A percentile compares a stretch with the other conserved stretches of the same genome.
These are phyloP conservation scores for Lates calcarifer DNA, from an alignment of 2,113 vertebrate genomes.

Conservation along the genomic window DNA sequence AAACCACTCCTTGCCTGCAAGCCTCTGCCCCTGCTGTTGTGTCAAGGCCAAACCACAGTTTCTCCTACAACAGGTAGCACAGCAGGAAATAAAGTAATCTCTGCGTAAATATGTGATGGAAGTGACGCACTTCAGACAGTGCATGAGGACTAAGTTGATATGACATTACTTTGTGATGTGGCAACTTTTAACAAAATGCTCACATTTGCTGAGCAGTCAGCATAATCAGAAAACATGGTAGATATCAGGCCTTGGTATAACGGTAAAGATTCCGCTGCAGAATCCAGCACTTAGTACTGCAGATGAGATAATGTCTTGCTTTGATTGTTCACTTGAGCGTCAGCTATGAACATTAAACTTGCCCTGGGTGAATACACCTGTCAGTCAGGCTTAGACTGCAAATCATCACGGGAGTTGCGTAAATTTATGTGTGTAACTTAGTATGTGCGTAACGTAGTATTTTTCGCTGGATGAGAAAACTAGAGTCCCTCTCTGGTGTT, in stretches of 20 bases:
- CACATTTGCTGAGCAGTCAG: background rate
- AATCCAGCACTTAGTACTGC: background rate
- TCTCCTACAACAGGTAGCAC: background rate
- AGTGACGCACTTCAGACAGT: background rate
- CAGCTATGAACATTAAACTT: background rate
- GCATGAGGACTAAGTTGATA: background rate
- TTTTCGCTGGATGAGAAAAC: background rate
- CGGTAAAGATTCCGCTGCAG: background rate
- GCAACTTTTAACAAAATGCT: background rate
- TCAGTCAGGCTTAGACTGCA: background rate
- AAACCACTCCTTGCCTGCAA: conserved; percentile 45
- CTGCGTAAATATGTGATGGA: background rate
- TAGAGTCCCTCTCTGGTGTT: background rate
- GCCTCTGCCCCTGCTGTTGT: background rate
- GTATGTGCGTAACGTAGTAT: background rate
- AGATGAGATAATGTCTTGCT: background rate
- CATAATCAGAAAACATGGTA: background rate
- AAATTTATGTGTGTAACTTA: background rate
- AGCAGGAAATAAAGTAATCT: background rate
- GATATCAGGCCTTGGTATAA: background rate
- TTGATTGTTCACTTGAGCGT: background rate
- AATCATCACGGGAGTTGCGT: background rate
- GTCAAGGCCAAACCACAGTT: background rate
- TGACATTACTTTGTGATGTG: background rate
- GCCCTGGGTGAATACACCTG: background rate